Conservation (phyloP, 2,888 invertebrate species). For the Drosophila macrothrix region DNA sequence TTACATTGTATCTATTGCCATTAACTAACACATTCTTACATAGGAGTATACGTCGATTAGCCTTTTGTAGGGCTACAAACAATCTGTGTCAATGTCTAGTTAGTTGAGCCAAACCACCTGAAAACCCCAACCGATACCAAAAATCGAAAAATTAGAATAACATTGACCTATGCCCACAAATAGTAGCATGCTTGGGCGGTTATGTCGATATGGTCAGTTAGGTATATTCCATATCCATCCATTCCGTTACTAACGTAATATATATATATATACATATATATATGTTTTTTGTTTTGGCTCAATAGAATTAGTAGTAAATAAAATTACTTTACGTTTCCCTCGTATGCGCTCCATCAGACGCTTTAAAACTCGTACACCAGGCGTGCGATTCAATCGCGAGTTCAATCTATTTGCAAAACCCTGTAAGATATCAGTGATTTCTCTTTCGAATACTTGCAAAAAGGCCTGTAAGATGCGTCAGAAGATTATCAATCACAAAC, state of each 20-base stretch:
- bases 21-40: constrained; percentile 9
- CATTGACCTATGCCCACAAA: constrained; percentile 27
- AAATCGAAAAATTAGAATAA: constrained; percentile 1
- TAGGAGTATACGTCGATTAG: constrained; percentile 28
- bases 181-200: constrained; percentile 27
- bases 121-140: constrained; percentile 9
- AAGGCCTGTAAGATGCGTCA: constrained; percentile 83
- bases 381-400: constrained; percentile 84
- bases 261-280: neutral
- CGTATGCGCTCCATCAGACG: constrained; percentile 85
- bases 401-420: constrained; percentile 85
- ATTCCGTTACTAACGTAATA: neutral
- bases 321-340: constrained; percentile 86
- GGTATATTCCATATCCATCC: neutral
- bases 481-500: constrained; percentile 33
- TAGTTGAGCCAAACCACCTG: constrained; percentile 27
- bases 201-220: constrained; percentile 7
- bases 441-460: constrained; percentile 85
- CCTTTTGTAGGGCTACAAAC: constrained; percentile 1
- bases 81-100: constrained; percentile 44
- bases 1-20: constrained; percentile 42
- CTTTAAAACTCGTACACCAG: constrained; percentile 84
- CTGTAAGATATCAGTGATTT: constrained; percentile 85
- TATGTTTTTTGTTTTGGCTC: constrained; percentile 24
- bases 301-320: constrained; percentile 81